phyloP scores from a whole-genome alignment of 2,797 vertebrate genomes.

The Myotis pilosus region DNA sequence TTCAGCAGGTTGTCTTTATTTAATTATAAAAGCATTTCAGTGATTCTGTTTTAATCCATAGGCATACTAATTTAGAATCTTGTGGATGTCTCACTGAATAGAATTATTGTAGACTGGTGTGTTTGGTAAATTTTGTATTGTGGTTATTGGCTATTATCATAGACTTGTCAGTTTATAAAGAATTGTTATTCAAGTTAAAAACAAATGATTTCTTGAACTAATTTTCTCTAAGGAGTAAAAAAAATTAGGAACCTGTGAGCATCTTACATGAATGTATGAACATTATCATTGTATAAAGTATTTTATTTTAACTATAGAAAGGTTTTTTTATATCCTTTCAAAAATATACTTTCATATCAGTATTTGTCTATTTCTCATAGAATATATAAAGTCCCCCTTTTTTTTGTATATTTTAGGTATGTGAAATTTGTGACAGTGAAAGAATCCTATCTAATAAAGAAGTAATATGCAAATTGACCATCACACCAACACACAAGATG shows the following conservation, averaged over 20 bases:
- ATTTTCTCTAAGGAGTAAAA: constrained; percentile 27
- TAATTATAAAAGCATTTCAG: constrained; percentile 32
- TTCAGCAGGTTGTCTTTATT: constrained; percentile 24
- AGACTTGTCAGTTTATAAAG: constrained; percentile 7
- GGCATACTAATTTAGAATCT: constrained; percentile 3
- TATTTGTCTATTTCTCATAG: neutral
- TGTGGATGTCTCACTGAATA: neutral
- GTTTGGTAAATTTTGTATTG: constrained; percentile 39
- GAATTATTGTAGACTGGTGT: neutral
- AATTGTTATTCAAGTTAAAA: constrained; percentile 13
- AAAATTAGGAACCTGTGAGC: neutral
- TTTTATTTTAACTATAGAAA: constrained; percentile 36
- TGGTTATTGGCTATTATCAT: neutral
- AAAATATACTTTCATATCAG: neutral
- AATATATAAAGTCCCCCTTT: neutral
- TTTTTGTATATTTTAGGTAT: constrained; percentile 1
- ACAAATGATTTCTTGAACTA: constrained; percentile 10
- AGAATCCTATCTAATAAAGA: neutral
- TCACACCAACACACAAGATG: too few relatives aligned
- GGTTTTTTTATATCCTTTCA: neutral
- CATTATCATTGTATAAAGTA: neutral
- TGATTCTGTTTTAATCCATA: constrained; percentile 24
- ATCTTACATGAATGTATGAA: neutral
- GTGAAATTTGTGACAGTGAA: neutral
- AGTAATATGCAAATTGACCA: too few relatives aligned